Base-by-base conservation (phyloP, 2,888 invertebrate species). In the Xestia c-nigrum region DNA sequence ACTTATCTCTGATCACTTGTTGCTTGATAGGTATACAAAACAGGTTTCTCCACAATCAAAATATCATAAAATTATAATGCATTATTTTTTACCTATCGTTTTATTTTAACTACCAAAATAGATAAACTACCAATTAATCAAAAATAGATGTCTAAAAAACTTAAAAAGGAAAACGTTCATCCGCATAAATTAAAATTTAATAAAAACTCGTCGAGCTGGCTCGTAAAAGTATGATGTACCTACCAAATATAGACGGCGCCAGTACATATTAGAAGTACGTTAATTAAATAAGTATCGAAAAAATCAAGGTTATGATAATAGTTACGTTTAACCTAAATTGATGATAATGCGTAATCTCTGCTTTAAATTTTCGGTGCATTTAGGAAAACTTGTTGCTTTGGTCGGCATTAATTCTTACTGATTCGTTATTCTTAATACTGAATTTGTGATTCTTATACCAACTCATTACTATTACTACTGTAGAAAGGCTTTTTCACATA, bases 31-130 rank as follows among this genome's bases (percentile, higher is more conserved):
- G n/a, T n/a, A 46, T 57, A 70, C 47, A 50, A 50, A 76, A 70
- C 80, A 24, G 31, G 77, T 83, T 52, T 57, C 4, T 14, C 66
- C 14, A 57, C 65, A 68, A 81, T 67, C 67, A 83, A 76, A 67
- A 80, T 77, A 67, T 83, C 78, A 83, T 59, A 63, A 69, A 78
- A 52, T 75, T 38, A 68, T 79, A 52, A 81, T 81, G 72, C 38
- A 55, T 31, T 21, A 47, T 65, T 72, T 78, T 83, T 78, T 78
- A 61, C 65, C 24, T 9, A 10, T 46, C 43, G 50, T 83, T 72
- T 72, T 78, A 66, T 71, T 71, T n/a, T 50, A 66, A 50, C 68
- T 59, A 66, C n/a, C 7, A 67, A 85, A 85, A 72, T 80, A 81
- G 19, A 65, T 46, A 73, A 73, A 55, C 38, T 71, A 50, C 16